Evolutionary conservation across 2,888 invertebrate genomes (phyloP).

Genomic region (Uropetala carovei): DNA sequence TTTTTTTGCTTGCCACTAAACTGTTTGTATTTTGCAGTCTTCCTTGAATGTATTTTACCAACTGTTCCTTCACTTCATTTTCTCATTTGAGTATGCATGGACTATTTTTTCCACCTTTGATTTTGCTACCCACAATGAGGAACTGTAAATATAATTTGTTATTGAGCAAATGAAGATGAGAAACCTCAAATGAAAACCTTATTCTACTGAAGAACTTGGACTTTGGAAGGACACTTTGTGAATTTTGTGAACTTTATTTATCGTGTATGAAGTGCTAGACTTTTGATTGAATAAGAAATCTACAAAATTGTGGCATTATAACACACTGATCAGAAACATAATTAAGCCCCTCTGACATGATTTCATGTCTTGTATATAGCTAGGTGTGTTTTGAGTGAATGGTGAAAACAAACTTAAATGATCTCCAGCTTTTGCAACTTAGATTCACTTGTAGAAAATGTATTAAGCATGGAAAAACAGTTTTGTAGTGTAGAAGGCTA

Average conservation of each 20-base stretch:
- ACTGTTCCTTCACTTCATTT: neutral
- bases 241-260: constrained; percentile 23
- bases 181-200: neutral
- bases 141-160: constrained; percentile 22
- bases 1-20: neutral
- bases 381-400: neutral
- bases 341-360: neutral
- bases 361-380: neutral
- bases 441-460: neutral
- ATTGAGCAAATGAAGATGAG: constrained; percentile 1
- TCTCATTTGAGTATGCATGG: neutral
- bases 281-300: neutral
- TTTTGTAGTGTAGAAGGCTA: neutral
- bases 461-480: neutral
- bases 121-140: neutral
- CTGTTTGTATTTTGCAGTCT: neutral
- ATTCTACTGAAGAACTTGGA: neutral
- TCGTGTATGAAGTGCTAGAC: neutral
- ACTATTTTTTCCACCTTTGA: neutral
- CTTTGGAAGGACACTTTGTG: neutral
- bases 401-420: neutral
- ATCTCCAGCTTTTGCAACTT: constrained; percentile 23
- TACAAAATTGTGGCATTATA: neutral
- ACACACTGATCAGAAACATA: neutral
- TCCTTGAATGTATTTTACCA: neutral